Percentiles rank a stretch among this genome's conserved stretches.
Conservation (phyloP, 2,888 invertebrate genomes). For the Troides helena region DNA sequence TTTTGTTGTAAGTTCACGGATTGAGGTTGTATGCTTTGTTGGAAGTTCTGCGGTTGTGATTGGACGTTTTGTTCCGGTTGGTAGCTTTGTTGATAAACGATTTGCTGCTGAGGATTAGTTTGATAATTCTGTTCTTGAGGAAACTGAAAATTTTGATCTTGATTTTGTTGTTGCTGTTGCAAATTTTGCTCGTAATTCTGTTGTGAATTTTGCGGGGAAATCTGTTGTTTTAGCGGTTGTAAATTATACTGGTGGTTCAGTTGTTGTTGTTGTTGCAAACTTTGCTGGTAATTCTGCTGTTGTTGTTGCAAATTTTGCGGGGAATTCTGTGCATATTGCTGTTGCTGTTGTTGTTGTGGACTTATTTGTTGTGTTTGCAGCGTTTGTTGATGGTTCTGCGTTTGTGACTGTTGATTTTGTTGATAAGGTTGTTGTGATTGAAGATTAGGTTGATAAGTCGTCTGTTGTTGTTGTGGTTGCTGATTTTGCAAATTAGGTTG, state of each 20-base stretch:
- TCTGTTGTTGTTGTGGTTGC: slow-evolving; percentile 5
- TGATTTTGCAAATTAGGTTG: slow-evolving; percentile 7
- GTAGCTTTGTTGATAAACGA: background rate
- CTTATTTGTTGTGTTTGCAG: background rate
- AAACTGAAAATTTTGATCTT: background rate
- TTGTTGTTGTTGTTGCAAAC: slow-evolving; percentile 1
- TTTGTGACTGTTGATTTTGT: slow-evolving; percentile 16
- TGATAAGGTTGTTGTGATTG: background rate
- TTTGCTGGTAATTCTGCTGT: slow-evolving; percentile 5
- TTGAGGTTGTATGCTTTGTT: slow-evolving; percentile 10
- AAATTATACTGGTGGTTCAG: background rate
- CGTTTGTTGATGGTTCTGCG: slow-evolving; percentile 6
- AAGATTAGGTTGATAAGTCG: background rate
- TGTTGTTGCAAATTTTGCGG: slow-evolving; percentile 5
- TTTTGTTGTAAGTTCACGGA: background rate
- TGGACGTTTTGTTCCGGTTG: background rate
- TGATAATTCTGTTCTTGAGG: slow-evolving; percentile 1
- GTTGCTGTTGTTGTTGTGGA: background rate
- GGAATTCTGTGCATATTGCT: background rate
- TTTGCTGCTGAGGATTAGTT: background rate
- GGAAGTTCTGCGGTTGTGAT: background rate
- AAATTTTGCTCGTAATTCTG: background rate
- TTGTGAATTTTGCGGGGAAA: background rate
- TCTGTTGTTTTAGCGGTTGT: background rate
- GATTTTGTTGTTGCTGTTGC: slow-evolving; percentile 1